phyloP scores from a whole-genome alignment of 23 tunicate genomes.

The Trididemnum miniatum region DNA sequence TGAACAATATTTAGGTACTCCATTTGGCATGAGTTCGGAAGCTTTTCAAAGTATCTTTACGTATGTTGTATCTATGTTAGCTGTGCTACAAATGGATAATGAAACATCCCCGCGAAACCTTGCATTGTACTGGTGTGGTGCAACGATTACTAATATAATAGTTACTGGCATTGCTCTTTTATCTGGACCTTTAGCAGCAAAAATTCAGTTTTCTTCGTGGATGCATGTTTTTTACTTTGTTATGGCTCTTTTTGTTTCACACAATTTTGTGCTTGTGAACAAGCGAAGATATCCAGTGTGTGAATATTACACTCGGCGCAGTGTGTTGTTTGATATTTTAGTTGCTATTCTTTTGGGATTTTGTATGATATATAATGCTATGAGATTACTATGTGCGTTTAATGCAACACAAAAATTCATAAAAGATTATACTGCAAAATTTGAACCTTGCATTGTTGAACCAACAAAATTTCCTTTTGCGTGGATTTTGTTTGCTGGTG shows the following conservation, averaged over 20 bases:
- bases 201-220: not conserved
- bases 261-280: not conserved
- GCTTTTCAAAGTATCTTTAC: not conserved
- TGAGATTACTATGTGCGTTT: no score
- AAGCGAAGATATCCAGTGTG: no score
- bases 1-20: not conserved
- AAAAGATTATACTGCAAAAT: not conserved
- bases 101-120: not conserved
- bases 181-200: not conserved
- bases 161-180: conserved; percentile 1
- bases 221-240: not conserved
- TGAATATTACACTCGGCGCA: no score
- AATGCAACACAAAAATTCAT: no score
- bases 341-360: no score
- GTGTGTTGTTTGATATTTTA: no score
- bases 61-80: not conserved
- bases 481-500: conserved; percentile 1
- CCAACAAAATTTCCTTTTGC: not conserved
- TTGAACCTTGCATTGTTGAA: not conserved
- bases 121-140: conserved; percentile 8
- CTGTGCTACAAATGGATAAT: not conserved
- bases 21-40: not conserved
- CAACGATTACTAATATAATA: not conserved
- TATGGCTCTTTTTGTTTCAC: not conserved
- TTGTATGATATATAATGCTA: no score